phyloP scores from a whole-genome alignment of 1,140 invertebrate genomes.

The Aphis craccivora region DNA sequence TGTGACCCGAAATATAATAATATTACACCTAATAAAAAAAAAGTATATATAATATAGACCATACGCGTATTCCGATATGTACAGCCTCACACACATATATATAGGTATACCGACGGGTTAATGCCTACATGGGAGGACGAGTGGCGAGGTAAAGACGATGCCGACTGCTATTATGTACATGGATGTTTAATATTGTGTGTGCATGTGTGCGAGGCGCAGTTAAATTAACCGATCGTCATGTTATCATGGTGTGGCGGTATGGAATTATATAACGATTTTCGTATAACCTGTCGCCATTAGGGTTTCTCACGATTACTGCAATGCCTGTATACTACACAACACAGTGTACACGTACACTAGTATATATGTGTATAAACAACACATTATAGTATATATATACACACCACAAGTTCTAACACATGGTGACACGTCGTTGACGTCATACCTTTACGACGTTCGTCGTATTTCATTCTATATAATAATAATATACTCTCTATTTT shows the following conservation, averaged over 20 bases:
- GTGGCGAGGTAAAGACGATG: background rate
- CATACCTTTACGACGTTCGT: conserved; percentile 53
- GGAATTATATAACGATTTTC: conserved; percentile 55
- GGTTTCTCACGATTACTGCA: conserved; percentile 49
- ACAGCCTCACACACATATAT: no score
- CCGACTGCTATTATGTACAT: conserved; percentile 8
- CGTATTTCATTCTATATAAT: conserved; percentile 41
- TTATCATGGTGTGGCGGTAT: background rate
- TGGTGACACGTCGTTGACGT: conserved; percentile 57
- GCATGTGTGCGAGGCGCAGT: conserved; percentile 2
- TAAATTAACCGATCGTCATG: conserved; percentile 50
- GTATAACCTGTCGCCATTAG: conserved; percentile 54
- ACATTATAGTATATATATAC: background rate
- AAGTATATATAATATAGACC: background rate
- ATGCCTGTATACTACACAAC: background rate
- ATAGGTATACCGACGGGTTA: background rate
- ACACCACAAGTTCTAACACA: background rate
- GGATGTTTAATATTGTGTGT: background rate
- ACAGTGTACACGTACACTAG: background rate
- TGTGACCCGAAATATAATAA: conserved; percentile 33
- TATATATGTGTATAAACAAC: background rate
- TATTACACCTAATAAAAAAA: background rate
- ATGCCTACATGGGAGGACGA: background rate
- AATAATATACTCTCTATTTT: conserved; percentile 1
- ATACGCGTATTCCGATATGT: background rate